Evolutionary conservation across 2,797 vertebrate genomes (phyloP).

Genomic region (Gallinago solitaria): DNA sequence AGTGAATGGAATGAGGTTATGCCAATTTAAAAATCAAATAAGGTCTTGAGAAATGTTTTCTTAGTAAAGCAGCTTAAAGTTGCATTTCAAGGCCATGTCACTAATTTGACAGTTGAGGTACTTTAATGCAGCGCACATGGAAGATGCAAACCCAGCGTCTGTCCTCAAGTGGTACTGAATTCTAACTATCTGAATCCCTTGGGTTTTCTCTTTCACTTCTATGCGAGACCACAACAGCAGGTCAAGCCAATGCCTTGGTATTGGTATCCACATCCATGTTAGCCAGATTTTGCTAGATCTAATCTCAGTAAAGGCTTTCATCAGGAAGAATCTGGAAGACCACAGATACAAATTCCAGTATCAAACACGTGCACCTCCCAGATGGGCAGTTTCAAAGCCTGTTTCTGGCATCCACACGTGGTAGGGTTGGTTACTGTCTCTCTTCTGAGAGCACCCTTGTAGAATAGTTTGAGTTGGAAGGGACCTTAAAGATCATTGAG

Average conservation of each 20-base stretch:
- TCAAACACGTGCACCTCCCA: neutral
- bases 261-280: neutral
- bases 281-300: neutral
- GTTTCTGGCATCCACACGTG: neutral
- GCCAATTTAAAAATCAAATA: neutral
- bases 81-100: neutral
- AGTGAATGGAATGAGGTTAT: neutral
- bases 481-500: no score
- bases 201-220: neutral
- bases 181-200: neutral
- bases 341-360: neutral
- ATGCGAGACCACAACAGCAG: neutral
- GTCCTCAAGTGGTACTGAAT: neutral
- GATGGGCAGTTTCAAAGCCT: neutral
- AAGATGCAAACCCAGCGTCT: neutral
- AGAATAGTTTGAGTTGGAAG: no score
- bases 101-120: neutral
- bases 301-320: fast-evolving
- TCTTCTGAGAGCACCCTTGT: neutral
- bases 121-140: neutral
- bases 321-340: neutral
- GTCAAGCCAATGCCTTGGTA: neutral
- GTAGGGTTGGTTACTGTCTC: neutral
- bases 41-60: neutral
- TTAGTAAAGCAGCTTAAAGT: neutral